phyloP scores from a whole-genome alignment of 2,888 invertebrate species.

The Campopleginae sp. region DNA sequence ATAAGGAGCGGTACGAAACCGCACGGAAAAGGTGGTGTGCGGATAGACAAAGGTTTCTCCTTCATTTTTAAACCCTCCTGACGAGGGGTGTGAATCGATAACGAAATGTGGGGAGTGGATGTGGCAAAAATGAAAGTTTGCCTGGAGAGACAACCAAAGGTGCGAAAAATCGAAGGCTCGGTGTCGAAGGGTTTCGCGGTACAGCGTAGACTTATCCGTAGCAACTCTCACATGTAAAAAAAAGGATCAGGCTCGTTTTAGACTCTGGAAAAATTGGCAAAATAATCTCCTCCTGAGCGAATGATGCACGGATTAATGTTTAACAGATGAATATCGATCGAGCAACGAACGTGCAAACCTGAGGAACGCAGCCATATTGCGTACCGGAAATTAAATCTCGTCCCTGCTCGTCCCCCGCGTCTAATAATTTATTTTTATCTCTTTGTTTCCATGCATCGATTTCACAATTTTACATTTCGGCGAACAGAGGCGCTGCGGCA shows the following conservation, averaged over 20 bases:
- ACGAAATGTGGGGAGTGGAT: neutral
- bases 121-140: neutral
- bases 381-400: neutral
- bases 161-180: constrained; percentile 34
- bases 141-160: constrained; percentile 1
- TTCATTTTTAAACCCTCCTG: neutral
- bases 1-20: neutral
- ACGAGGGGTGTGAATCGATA: neutral
- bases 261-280: constrained; percentile 20
- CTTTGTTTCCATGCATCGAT: no score
- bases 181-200: neutral
- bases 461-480: no score
- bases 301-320: constrained; percentile 12
- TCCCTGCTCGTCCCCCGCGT: neutral
- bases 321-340: neutral
- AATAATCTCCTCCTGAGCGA: constrained; percentile 27
- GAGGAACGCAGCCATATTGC: neutral
- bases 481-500: no score
- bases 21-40: neutral
- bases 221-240: neutral
- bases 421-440: neutral
- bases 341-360: constrained; percentile 3
- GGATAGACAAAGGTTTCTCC: neutral
- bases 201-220: neutral
- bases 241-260: constrained; percentile 6